These are phyloP conservation scores for Saturnia pavonia DNA, from an alignment of 2,888 invertebrate species.

Conservation along the genomic window DNA sequence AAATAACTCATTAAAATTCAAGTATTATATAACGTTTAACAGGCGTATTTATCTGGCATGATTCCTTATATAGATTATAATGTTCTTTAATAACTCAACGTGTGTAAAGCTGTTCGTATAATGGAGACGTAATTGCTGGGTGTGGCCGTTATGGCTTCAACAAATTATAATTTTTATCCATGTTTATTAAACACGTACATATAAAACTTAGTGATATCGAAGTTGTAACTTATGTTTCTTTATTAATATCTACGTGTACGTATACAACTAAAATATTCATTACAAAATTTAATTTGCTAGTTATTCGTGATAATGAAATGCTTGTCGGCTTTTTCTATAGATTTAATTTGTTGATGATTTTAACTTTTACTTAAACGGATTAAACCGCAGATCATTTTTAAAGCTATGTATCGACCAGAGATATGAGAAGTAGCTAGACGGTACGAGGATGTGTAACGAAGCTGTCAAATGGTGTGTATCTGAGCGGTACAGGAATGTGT, in stretches of 20 bases:
- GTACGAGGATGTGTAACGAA: too few relatives aligned
- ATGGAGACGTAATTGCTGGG: constrained; percentile 64
- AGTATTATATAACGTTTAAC: constrained; percentile 19
- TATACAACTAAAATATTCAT: background rate
- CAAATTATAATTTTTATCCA: constrained; percentile 47
- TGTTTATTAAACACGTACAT: constrained; percentile 23
- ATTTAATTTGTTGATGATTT: background rate
- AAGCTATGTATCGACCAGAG: too few relatives aligned
- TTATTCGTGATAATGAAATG: background rate
- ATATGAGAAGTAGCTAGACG: too few relatives aligned
- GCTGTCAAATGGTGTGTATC: too few relatives aligned
- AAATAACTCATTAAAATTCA: constrained; percentile 20
- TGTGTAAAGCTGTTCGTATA: constrained; percentile 49
- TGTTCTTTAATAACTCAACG: constrained; percentile 33
- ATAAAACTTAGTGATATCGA: constrained; percentile 9
- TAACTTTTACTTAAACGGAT: background rate
- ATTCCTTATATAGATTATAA: constrained; percentile 49
- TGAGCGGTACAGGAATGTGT: too few relatives aligned
- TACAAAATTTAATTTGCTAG: background rate
- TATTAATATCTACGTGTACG: background rate
- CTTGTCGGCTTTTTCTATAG: background rate
- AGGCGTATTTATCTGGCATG: constrained; percentile 26
- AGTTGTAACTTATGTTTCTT: constrained; percentile 4
- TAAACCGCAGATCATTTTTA: background rate
- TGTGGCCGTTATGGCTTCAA: constrained; percentile 59